Evolutionary conservation across 2,797 vertebrate genomes (phyloP), one percentile per base, ranked within the genome.

Genomic region (Paramormyrops hopkinsi): DNA sequence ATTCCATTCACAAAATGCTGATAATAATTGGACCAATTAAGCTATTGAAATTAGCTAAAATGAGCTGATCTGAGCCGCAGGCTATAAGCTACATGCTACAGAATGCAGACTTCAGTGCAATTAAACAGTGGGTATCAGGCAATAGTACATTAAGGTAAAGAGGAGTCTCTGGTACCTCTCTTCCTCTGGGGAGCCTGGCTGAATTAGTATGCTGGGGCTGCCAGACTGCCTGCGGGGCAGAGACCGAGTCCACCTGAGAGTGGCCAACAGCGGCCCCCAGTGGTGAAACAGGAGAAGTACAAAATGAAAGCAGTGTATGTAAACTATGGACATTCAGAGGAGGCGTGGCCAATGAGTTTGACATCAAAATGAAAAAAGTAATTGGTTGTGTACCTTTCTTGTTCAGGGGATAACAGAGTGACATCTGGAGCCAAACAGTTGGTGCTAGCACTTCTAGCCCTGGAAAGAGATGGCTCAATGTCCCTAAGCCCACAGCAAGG

Each of bases 391-490:
- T 99, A 99, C 98, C 98, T 99, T 97, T 99, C 97, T 97, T 96
- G 97, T 96, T 99, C 97, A 96, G 97, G 96, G 97, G 98, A 97
- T 97, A 97, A 97, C 96, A 96, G 97, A 98, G 97, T 97, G 97
- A 96, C 96, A 96, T 97, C 97, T 98, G 98, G 97, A 96, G 96
- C 97, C 97, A 99, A 98, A 97, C 98, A 99, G 97, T 97, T 98
- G 97, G 97, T 97, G 96, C 98, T 99, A 99, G 98, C 97, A 95
- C 98, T 99, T 96, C 97, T 98, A 98, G 97, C 97, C 97, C 98
- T 99, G 97, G 97, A 97, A 98, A 99, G 97, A 95, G 97, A 97
- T 95, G 98, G 97, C 96, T 98, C 97, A 90, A 99, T 97, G 97
- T 99, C 98, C 97, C 98, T 99, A 99, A 97, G 96, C 97, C 97